Percentiles rank a stretch among this genome's conserved stretches.
These are phyloP conservation scores for Tichodroma muraria DNA, from an alignment of 2,113 vertebrate species.

Conservation along the genomic window DNA sequence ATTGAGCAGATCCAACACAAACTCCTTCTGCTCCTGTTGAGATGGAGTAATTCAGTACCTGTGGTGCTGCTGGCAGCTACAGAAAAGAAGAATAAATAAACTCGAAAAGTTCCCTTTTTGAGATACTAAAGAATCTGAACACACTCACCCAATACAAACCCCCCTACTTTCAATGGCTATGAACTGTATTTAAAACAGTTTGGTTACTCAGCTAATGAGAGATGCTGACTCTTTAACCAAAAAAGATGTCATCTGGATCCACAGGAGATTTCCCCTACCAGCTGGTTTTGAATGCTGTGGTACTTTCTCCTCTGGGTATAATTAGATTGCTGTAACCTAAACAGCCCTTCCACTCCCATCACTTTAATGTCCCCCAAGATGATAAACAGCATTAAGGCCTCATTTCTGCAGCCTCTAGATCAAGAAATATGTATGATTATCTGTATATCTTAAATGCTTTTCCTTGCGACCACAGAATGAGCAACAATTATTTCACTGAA, in stretches of 20 bases:
- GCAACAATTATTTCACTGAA: background rate
- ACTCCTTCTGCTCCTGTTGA: background rate
- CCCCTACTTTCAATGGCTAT: background rate
- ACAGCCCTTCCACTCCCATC: conserved; percentile 44
- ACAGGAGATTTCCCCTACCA: conserved; percentile 8
- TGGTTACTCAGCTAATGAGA: background rate
- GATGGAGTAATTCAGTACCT: background rate
- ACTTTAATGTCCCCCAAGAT: conserved; percentile 44
- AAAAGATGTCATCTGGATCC: conserved; percentile 3
- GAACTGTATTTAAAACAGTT: background rate
- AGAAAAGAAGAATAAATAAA: background rate
- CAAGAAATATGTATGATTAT: background rate
- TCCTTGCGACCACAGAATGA: background rate
- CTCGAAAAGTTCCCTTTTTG: background rate
- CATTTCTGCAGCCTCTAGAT: background rate
- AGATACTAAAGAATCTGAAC: background rate
- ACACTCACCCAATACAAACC: background rate
- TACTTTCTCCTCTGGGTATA: conserved; percentile 37
- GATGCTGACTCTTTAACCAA: background rate
- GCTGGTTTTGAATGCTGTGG: conserved; percentile 21
- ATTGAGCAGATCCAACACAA: background rate
- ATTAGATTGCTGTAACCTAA: conserved; percentile 49
- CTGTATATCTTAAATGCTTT: background rate
- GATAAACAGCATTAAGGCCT: conserved; percentile 58
- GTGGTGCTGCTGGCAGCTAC: background rate